These are phyloP conservation scores for Melipona quadrifasciata DNA, from an alignment of 1,140 invertebrate species.

Conservation along the genomic window DNA sequence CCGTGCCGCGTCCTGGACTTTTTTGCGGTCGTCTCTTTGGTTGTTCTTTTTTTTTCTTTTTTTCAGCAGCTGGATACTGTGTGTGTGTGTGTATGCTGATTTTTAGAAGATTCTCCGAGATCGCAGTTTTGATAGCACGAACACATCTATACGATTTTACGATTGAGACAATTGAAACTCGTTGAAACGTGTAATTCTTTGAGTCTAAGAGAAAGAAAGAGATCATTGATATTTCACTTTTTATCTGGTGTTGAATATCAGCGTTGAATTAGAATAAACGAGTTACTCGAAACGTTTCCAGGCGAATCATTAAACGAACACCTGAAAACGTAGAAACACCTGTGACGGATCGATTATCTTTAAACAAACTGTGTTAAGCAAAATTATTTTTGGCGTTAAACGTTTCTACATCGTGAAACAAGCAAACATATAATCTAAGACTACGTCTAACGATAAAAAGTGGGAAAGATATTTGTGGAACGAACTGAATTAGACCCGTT, in stretches of 20 bases:
- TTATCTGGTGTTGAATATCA: no score
- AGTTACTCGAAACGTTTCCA: background rate
- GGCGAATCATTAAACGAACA: constrained; percentile 3
- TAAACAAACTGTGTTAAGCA: background rate
- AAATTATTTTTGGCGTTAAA: background rate
- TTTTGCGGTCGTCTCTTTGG: background rate
- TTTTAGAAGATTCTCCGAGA: background rate
- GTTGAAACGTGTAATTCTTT: background rate
- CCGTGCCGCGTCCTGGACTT: background rate
- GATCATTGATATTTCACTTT: no score
- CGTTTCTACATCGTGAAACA: background rate
- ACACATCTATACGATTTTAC: background rate
- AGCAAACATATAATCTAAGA: background rate
- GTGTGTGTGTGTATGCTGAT: background rate
- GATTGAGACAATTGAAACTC: background rate
- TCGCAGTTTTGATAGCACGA: background rate
- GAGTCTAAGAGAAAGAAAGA: background rate
- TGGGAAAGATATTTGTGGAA: background rate
- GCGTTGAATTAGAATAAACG: background rate
- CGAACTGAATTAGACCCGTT: background rate
- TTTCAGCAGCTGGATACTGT: background rate
- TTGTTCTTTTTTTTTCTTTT: background rate
- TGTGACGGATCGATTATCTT: constrained; percentile 28
- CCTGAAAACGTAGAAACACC: constrained; percentile 31
- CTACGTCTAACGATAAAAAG: no score